Evolutionary conservation across 2,888 invertebrate species (phyloP).

Genomic region (Lasioglossum pauxillum): DNA sequence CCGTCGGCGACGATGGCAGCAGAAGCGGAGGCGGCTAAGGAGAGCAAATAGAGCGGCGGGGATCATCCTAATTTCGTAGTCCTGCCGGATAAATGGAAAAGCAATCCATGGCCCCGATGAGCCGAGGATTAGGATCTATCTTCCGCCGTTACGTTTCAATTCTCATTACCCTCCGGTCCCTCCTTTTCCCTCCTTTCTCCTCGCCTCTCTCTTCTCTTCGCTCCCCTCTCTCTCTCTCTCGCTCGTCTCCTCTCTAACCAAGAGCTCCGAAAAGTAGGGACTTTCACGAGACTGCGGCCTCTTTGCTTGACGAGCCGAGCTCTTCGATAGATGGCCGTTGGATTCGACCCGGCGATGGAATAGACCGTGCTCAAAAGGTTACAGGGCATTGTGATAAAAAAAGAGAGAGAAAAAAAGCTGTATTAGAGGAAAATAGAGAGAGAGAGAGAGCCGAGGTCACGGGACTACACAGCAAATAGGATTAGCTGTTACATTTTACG

Average conservation of each 20-base stretch:
- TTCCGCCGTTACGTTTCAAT: constrained; percentile 71
- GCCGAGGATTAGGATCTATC: constrained; percentile 71
- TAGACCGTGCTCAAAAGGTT: constrained; percentile 50
- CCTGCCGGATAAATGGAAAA: constrained; percentile 57
- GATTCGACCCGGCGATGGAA: constrained; percentile 71
- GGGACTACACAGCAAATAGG: constrained; percentile 9
- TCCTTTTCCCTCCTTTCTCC: not conserved
- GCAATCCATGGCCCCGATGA: constrained; percentile 59
- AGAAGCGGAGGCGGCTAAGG: not conserved
- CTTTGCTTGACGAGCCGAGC: constrained; percentile 68
- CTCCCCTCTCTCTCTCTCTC: not conserved
- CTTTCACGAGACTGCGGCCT: constrained; percentile 57
- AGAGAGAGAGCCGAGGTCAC: not conserved
- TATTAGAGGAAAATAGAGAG: constrained; percentile 44
- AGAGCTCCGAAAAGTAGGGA: constrained; percentile 31
- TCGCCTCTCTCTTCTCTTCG: not conserved
- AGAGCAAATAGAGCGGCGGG: constrained; percentile 3
- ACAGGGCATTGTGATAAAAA: constrained; percentile 41
- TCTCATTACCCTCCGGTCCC: constrained; percentile 67
- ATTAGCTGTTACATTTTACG: constrained; percentile 22
- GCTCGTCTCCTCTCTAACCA: not conserved
- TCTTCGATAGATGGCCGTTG: constrained; percentile 67
- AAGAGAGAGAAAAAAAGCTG: constrained; percentile 49
- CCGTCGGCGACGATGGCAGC: not conserved
- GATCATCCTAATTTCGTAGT: constrained; percentile 58